Conservation (phyloP, 2,113 vertebrate species). For the Salvelinus namaycush region DNA sequence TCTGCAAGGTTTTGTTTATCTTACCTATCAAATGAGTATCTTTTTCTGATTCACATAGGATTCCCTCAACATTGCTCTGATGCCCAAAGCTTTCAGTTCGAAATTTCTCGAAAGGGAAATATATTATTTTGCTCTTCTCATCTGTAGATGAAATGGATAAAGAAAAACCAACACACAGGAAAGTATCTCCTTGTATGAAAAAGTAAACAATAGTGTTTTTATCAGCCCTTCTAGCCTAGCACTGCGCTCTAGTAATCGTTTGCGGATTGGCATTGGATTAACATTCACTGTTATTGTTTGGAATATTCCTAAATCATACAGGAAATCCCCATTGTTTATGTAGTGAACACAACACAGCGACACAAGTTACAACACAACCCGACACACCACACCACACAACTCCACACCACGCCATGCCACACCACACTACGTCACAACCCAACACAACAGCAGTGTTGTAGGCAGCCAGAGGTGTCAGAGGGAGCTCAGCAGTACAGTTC, state of each 20-base stretch:
- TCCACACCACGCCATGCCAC: too few species aligned
- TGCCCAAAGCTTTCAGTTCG: too few species aligned
- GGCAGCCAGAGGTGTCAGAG: not conserved
- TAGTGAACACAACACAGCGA: too few species aligned
- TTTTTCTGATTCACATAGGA: too few species aligned
- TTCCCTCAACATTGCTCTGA: too few species aligned
- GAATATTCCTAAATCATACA: too few species aligned
- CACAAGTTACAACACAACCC: too few species aligned
- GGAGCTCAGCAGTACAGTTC: not conserved
- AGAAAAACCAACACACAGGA: not conserved
- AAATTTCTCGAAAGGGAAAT: too few species aligned
- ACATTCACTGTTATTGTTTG: too few species aligned
- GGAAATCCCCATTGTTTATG: not conserved
- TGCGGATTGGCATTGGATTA: not conserved
- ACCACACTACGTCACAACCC: not conserved
- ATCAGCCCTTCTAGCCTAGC: not conserved
- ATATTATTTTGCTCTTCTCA: not conserved
- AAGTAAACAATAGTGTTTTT: too few species aligned
- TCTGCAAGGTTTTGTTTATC: too few species aligned
- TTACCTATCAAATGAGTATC: too few species aligned
- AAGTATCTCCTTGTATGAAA: not conserved
- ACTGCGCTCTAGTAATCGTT: not conserved
- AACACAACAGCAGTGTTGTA: not conserved
- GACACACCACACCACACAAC: not conserved
- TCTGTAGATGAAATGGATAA: slow-evolving; percentile 32